Evolutionary conservation across 2,113 vertebrate species (phyloP), one percentile per base, ranked within the genome.

Genomic region (Myxocyprinus asiaticus): DNA sequence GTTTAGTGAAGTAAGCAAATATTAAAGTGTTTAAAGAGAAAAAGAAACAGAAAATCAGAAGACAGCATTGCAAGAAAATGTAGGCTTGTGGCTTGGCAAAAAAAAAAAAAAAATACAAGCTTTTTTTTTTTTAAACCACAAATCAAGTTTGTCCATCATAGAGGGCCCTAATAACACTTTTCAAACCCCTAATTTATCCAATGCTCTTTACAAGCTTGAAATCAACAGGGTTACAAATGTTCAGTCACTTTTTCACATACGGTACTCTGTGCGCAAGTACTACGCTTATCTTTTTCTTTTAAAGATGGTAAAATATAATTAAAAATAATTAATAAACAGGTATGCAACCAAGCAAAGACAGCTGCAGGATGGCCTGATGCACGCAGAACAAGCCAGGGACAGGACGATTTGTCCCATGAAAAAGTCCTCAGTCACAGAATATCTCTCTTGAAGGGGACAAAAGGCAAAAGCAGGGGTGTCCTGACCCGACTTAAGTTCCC

Each of bases 261-360:
- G 87, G 89, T 91, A 87, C 74, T 88, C 79, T 85, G 83, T 33
- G 87, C 53, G 51, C 44, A 58, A 84, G 87, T 70, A 67, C 85
- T 82, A 90, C 85, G 85, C 87, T 85, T 81, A 79, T 68, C 84
- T 69, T 68, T n/a, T 81, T 79, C 3, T 33, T 33, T 33, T 63
- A 80, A 61, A 83, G 42, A 69, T 62, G 51, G 17, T 67, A 10
- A 68, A 45, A 78, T 64, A 2, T 47, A 78, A 14, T 84, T 51
- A 14, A 78, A 62, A 33, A 76, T 62, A 77, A n/a, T 77, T n/a
- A 68, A 79, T 15, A 63, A 62, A 79, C 67, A 78, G 58, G 55
- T 84, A 76, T 82, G 81, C 84, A 84, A 83, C 82, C 63, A 22
- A 82, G 69, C 15, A 14, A 74, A 76, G 78, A 78, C 67, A 80